phyloP scores from a whole-genome alignment of 1,140 invertebrate genomes.

The Musca vetustissima region DNA sequence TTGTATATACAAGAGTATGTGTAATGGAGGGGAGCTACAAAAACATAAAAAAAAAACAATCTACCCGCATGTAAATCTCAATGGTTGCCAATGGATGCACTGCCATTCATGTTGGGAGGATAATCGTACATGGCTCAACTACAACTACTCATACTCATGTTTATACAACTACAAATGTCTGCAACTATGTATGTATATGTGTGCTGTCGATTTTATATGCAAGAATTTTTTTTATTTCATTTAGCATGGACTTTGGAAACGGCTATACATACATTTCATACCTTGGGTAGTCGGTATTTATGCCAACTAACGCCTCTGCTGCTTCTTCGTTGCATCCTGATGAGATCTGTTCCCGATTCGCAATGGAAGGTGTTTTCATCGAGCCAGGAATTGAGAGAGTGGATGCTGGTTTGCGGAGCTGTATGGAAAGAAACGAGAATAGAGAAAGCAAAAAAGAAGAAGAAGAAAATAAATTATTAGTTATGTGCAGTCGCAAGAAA shows the following conservation, averaged over 20 bases:
- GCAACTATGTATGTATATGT: background rate
- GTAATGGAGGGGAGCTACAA: too few species aligned
- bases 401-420: constrained; percentile 95
- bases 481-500: too few species aligned
- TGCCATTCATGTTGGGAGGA: too few species aligned
- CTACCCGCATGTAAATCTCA: too few species aligned
- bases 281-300: constrained; percentile 82
- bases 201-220: background rate
- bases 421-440: constrained; percentile 60
- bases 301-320: constrained; percentile 77
- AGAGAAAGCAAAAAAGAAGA: constrained; percentile 30
- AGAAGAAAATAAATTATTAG: background rate
- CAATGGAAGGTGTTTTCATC: constrained; percentile 81
- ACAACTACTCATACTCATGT: background rate
- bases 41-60: too few species aligned
- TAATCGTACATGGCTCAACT: background rate
- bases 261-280: constrained; percentile 54
- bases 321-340: constrained; percentile 69
- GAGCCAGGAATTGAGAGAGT: constrained; percentile 93
- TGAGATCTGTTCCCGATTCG: constrained; percentile 63
- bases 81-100: background rate
- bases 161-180: background rate
- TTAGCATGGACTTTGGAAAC: constrained; percentile 24
- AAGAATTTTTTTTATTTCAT: background rate
- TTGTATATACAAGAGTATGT: background rate